phyloP scores from a whole-genome alignment of 2,888 invertebrate species.

The Thymelicus sylvestris region DNA sequence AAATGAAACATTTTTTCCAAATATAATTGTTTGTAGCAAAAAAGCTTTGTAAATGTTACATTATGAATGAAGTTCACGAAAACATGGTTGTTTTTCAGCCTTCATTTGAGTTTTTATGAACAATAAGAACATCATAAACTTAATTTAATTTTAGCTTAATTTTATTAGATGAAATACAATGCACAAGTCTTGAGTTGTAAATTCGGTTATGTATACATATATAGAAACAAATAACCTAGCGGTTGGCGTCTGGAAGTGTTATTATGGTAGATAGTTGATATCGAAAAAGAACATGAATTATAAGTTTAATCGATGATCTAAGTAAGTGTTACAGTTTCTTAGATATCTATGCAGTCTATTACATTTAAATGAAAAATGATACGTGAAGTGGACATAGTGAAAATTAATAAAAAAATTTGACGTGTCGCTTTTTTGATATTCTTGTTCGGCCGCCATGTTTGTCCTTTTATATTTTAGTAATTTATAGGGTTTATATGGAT shows the following conservation, averaged over 20 bases:
- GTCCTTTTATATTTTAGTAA: constrained; percentile 70
- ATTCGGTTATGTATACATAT: constrained; percentile 47
- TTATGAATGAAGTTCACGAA: constrained; percentile 69
- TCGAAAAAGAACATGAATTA: constrained; percentile 70
- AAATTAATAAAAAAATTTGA: constrained; percentile 69
- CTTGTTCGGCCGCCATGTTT: constrained; percentile 82
- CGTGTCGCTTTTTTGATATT: constrained; percentile 78
- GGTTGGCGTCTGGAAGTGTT: constrained; percentile 70
- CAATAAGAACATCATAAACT: constrained; percentile 52
- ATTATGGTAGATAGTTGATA: constrained; percentile 63
- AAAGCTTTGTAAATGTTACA: constrained; percentile 46
- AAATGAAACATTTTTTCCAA: constrained; percentile 3
- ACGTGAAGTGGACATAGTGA: constrained; percentile 42
- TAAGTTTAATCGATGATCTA: constrained; percentile 67
- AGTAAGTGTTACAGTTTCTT: constrained; percentile 65
- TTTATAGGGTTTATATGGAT: constrained; percentile 38
- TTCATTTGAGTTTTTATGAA: constrained; percentile 68
- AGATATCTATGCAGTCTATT: constrained; percentile 46
- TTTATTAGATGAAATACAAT: constrained; percentile 25
- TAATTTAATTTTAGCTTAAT: constrained; percentile 44
- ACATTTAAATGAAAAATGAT: constrained; percentile 13
- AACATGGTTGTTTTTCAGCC: constrained; percentile 84
- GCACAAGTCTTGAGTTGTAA: constrained; percentile 12
- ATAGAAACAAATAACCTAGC: constrained; percentile 68
- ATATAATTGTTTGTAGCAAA: background rate